Evolutionary conservation across 2,888 invertebrate genomes (phyloP), one percentile per base, ranked within the genome.

Genomic region (Gymnocheta viridis): DNA sequence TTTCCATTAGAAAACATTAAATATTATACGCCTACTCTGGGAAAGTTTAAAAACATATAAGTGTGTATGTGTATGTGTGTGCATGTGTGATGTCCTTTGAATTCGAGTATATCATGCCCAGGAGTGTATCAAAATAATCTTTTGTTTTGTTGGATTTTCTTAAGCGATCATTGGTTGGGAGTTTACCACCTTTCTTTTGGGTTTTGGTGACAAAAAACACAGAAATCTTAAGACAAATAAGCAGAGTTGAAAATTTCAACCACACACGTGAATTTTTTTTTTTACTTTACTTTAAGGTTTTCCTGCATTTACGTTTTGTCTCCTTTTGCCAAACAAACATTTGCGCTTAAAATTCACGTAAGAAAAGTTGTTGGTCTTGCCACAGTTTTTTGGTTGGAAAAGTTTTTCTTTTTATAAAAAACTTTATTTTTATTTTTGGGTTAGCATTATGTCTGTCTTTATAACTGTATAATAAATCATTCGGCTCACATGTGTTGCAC

Each of bases 1-100:
- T 87, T 87, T 86, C 86, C 86, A 87, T 86, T 87, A 85, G 82
- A 86, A 85, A 86, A 84, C 85, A 81, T 83, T 87, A 86, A 86
- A 86, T 86, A 85, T 84, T 86, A 78, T 85, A 76, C 83, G 82
- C 83, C 83, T 81, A 84, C 77, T 83, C 1, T 38, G 4, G 22
- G 17, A 66, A 74, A 81, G 73, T 74, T 67, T 51, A 54, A 32
- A 62, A 69, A 73, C 49, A 29, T 19, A 77, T 41, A 41, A 41
- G 32, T 38, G 10, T 24, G 12, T 24, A 51, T 35, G 14, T 14
- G n/a, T 22, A 29, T 58, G 17, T 29, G 0, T 70, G 19, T 32
- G 24, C 9, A 12, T 64, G 12, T n/a, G n/a, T n/a, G 27, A 1
- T 32, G 24, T 41, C 22, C 27, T 60, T 32, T 22, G 38, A 49